These are phyloP conservation scores for Tiliacea citrago DNA, from an alignment of 2,888 invertebrate genomes.

Conservation along the genomic window DNA sequence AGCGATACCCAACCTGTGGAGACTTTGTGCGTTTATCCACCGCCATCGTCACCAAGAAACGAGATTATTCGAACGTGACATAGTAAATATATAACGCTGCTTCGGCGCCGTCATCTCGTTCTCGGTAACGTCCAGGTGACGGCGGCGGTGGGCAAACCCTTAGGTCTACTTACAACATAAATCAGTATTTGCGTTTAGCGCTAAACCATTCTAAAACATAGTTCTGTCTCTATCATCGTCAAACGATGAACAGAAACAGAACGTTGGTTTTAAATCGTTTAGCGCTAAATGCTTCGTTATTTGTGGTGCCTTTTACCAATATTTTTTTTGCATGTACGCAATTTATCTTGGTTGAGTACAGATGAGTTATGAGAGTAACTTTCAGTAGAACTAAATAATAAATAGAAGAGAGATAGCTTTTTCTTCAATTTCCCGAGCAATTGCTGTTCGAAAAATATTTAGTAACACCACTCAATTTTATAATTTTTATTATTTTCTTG, in stretches of 20 bases:
- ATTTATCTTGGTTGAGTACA: not conserved
- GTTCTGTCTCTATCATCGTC: not conserved
- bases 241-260: not conserved
- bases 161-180: not conserved
- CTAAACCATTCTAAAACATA: not conserved
- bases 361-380: not conserved
- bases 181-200: not conserved
- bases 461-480: not conserved
- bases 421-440: not conserved
- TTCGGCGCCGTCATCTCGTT: not conserved
- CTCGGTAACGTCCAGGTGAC: not conserved
- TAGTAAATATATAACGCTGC: not conserved
- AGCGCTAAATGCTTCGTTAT: not conserved
- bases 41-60: not conserved
- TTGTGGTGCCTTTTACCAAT: not conserved
- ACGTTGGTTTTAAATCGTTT: not conserved
- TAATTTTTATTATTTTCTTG: conserved; percentile 13
- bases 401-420: not conserved
- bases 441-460: not conserved
- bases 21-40: not conserved
- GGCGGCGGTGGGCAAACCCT: not conserved
- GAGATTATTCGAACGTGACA: not conserved
- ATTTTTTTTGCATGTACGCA: not conserved
- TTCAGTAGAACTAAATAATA: not conserved
- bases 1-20: conserved; percentile 7